Percentiles rank a stretch among this genome's conserved stretches.
phyloP scores from a whole-genome alignment of 2,797 vertebrate genomes.

The Peromyscus nudipes region DNA sequence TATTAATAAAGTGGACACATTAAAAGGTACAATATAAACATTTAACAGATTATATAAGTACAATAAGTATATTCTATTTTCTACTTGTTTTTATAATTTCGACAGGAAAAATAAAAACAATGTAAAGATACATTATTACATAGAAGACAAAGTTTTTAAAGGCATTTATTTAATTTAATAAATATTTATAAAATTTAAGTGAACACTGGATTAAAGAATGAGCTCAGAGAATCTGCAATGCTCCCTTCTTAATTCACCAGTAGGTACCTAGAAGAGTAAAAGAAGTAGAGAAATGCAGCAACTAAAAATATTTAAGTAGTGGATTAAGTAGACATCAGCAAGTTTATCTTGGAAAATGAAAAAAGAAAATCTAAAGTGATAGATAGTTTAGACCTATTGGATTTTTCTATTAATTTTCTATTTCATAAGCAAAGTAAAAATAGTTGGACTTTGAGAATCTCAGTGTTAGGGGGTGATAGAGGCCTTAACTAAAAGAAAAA shows the following conservation, averaged over 20 bases:
- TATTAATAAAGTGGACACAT: neutral
- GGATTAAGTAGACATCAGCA: neutral
- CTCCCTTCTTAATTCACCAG: conserved; percentile 6
- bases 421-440: neutral
- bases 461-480: neutral
- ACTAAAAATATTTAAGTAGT: neutral
- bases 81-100: neutral
- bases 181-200: neutral
- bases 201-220: neutral
- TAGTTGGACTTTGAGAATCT: neutral
- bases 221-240: neutral
- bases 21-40: neutral
- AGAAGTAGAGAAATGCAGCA: neutral
- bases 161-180: neutral
- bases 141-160: neutral
- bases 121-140: neutral
- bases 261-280: neutral
- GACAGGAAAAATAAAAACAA: neutral
- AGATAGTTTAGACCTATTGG: neutral
- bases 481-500: neutral
- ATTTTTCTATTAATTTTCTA: conserved; percentile 1
- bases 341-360: neutral
- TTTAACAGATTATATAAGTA: conserved; percentile 4
- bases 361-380: neutral
- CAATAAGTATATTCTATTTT: neutral